Evolutionary conservation across 2,888 invertebrate genomes (phyloP), one percentile per base, ranked within the genome.

Genomic region (Platypus cylindrus): DNA sequence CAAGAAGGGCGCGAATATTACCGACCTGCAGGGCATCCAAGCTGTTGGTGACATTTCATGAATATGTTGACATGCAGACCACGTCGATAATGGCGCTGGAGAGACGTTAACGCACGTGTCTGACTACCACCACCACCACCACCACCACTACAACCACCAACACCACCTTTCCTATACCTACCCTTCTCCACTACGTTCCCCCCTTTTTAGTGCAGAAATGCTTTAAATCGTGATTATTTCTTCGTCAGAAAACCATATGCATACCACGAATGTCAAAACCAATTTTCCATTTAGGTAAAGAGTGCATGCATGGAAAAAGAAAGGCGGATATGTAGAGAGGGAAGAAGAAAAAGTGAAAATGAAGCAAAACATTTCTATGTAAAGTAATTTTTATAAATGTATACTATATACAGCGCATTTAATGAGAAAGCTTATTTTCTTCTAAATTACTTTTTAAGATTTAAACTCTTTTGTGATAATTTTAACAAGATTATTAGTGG

Each of bases 1-100:
- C 37, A 41, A 41, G 31, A 36, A 35, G 41, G 41, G 41, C 41
- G 37, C 37, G 41, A 36, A 40, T 41, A n/a, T n/a, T n/a, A 41
- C 37, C 36, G 24, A 31, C 32, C 39, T 33, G 32, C 41, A 30
- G 41, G 41, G 35, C 41, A 35, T 38, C 35, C 17, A 30, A 8
- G 31, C 41, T 41, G 41, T 26, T 37, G 37, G 29, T 41, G 41
- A 41, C 41, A 41, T 41, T 41, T 41, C 41, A 41, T 41, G 41
- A 41, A 41, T 41, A 41, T 41, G 41, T 41, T 41, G 41, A 41
- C 41, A 41, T 41, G 41, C 41, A 41, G 41, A 36, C 41, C 41
- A 41, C 41, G 41, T 41, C 41, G 41, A 37, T 41, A 41, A 41
- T 29, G 35, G 41, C 37, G 37, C 41, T 37, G 37, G 33, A 18